Evolutionary conservation across 1,140 invertebrate genomes (phyloP).

Genomic region (Medauroidea extradentata): DNA sequence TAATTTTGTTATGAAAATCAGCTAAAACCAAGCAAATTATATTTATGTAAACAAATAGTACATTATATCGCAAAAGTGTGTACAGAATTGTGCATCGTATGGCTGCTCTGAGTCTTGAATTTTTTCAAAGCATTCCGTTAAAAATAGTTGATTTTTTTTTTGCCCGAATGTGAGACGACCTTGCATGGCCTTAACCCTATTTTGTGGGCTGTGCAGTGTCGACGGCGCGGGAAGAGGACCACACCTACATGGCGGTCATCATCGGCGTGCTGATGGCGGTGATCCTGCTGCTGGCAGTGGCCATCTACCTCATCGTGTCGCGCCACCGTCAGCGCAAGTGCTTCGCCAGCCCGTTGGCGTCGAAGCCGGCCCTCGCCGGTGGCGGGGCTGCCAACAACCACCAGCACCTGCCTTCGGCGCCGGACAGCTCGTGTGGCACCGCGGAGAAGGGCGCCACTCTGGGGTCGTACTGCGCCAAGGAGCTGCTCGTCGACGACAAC

Average conservation of each 20-base stretch:
- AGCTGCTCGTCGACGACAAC: conserved; percentile 33
- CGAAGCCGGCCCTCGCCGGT: conserved; percentile 44
- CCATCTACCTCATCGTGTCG: conserved; percentile 72
- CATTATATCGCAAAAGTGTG: too few species aligned
- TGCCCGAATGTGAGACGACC: too few species aligned
- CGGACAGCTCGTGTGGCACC: conserved; percentile 48
- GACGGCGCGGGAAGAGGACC: conserved; percentile 63
- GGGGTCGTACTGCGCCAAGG: conserved; percentile 44
- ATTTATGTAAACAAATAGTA: too few species aligned
- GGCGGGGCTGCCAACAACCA: conserved; percentile 45
- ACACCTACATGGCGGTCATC: conserved; percentile 74
- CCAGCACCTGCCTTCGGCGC: conserved; percentile 46
- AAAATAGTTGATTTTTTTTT: too few species aligned
- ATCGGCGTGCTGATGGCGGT: conserved; percentile 75
- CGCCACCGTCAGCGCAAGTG: conserved; percentile 73
- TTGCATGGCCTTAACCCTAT: too few species aligned
- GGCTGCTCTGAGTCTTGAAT: too few species aligned
- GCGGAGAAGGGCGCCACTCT: conserved; percentile 41
- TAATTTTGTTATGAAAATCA: too few species aligned
- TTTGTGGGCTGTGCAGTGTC: too few species aligned
- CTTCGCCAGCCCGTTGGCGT: conserved; percentile 65
- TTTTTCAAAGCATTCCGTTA: too few species aligned
- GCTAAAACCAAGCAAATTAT: too few species aligned
- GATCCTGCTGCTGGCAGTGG: conserved; percentile 65
- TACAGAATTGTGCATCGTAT: too few species aligned